phyloP scores from a whole-genome alignment of 2,888 invertebrate species.

The Lissonota sp. region DNA sequence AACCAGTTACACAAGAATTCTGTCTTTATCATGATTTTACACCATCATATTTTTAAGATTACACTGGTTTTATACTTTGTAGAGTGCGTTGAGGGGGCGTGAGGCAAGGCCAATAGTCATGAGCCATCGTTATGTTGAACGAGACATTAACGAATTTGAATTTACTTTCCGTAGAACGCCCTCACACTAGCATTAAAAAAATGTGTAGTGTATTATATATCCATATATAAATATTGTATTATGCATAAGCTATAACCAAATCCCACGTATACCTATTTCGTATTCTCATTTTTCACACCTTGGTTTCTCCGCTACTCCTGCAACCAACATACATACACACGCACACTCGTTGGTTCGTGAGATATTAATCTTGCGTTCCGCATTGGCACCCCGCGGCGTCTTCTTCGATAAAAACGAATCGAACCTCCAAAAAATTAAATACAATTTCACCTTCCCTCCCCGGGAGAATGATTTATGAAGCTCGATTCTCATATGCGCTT shows the following conservation, averaged over 20 bases:
- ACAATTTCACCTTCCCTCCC: conserved; percentile 66
- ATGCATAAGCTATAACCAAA: conserved; percentile 56
- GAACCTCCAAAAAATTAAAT: conserved; percentile 71
- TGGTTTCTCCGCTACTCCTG: conserved; percentile 59
- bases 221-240: conserved; percentile 52
- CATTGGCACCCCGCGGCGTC: conserved; percentile 66
- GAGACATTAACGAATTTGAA: conserved; percentile 32
- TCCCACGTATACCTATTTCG: conserved; percentile 64
- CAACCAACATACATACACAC: conserved; percentile 12
- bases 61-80: conserved; percentile 8
- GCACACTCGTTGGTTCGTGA: conserved; percentile 58
- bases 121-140: conserved; percentile 21
- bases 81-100: not conserved
- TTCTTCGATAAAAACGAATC: conserved; percentile 70
- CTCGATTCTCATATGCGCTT: conserved; percentile 55
- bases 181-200: not conserved
- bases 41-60: conserved; percentile 26
- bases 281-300: conserved; percentile 71
- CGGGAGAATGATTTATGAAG: conserved; percentile 67
- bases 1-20: too few relatives aligned
- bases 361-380: conserved; percentile 70
- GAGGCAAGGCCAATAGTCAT: not conserved
- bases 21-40: too few relatives aligned
- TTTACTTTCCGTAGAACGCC: not conserved
- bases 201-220: not conserved